Conservation (phyloP, 2,888 invertebrate genomes). For the Argyra leucocephala region DNA sequence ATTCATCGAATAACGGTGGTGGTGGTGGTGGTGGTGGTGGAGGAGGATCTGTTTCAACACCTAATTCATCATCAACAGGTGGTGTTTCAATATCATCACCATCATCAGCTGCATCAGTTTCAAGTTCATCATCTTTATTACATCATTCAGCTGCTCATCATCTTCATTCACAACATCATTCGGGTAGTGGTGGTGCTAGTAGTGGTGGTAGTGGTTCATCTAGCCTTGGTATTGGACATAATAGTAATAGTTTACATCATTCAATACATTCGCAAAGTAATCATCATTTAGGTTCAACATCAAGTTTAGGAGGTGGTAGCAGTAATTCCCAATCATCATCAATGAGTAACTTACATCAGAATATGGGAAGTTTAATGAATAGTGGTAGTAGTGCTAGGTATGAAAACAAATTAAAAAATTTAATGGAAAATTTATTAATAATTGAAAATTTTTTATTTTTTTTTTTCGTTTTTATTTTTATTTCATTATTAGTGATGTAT, state of each 20-base stretch:
- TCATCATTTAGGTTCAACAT: conserved; percentile 19
- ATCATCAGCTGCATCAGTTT: conserved; percentile 14
- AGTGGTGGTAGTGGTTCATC: background rate
- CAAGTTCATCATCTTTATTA: conserved; percentile 14
- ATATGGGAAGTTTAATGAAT: conserved; percentile 43
- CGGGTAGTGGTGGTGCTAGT: background rate
- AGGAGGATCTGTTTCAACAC: conserved; percentile 23
- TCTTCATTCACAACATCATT: conserved; percentile 24
- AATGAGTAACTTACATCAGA: conserved; percentile 42
- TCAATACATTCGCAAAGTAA: conserved; percentile 30
- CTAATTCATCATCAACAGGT: conserved; percentile 23
- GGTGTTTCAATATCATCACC: conserved; percentile 18
- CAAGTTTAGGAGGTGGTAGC: conserved; percentile 11
- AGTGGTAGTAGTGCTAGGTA: conserved; percentile 43
- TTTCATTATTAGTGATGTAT: conserved; percentile 36
- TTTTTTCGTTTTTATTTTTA: background rate
- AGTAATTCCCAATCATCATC: conserved; percentile 37
- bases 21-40: conserved; percentile 16
- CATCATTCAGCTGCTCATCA: conserved; percentile 25
- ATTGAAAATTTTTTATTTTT: background rate
- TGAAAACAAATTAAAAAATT: conserved; percentile 12
- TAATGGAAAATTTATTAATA: too few species aligned
- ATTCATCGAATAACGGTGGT: conserved; percentile 16
- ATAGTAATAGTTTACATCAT: conserved; percentile 22
- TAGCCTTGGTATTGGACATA: background rate